Evolutionary conservation across 2,797 vertebrate genomes (phyloP), one percentile per base, ranked within the genome.

Genomic region (Emys orbicularis): DNA sequence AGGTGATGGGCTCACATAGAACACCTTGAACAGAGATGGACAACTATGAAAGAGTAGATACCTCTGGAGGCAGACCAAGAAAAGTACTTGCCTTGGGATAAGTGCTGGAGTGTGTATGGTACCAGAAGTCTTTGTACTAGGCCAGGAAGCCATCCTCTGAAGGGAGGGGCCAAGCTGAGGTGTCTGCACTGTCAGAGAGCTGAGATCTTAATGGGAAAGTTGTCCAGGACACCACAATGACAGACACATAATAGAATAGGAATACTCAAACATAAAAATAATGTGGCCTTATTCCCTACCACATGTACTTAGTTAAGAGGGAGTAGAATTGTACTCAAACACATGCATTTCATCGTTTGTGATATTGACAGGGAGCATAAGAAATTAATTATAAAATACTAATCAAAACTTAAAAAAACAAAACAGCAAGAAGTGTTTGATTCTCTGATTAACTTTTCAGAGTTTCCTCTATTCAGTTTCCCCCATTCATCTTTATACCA

Each of bases 351-450:
- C 16, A 52, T 52, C 18, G 2, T 92, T 88, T 89, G 50, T 91
- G 18, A 77, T 82, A 52, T 50, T 25, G 85, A 44, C 18, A 72
- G 65, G 12, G 44, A 85, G 4, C 91, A 19, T 6, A 79, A 92
- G 92, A 89, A 89, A 86, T 29, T 89, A 93, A 91, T 93, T 92
- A 88, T 54, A 92, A 90, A 87, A 72, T 86, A 92, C 10, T 81
- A 84, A 94, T 83, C 50, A 91, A 74, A 29, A 52, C 16, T 87
- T 13, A 50, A 50, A 50, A 52, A 49, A 49, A 83, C 86, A 56
- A 90, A 41, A 21, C 23, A 34, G 12, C 61, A 86, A 87, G 72
- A 93, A 12, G 2, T 44, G 21, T 85, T 88, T 88, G 91, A 95
- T 95, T 31, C n/a, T 88, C 29, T 93, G 83, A 87, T 87, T 89